Evolutionary conservation across 2,113 vertebrate genomes (phyloP).

Genomic region (Syngnathus scovelli): DNA sequence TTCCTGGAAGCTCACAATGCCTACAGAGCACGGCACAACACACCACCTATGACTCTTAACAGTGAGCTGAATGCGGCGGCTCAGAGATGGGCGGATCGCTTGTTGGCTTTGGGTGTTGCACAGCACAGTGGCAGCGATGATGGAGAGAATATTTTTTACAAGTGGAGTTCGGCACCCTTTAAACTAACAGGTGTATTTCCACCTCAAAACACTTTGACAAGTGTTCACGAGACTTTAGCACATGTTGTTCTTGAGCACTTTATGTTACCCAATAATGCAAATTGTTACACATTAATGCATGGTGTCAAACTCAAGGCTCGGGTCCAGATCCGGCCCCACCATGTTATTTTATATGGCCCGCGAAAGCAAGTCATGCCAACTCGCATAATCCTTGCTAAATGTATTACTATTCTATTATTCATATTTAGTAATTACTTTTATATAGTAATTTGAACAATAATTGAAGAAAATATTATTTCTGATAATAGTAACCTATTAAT

Average conservation of each 20-base stretch:
- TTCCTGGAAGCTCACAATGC: constrained; percentile 63
- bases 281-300: background rate
- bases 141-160: constrained; percentile 66
- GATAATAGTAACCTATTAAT: too few species aligned
- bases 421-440: too few species aligned
- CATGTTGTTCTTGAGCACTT: background rate
- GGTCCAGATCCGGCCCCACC: too few species aligned
- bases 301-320: too few species aligned
- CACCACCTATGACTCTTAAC: constrained; percentile 28
- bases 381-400: too few species aligned
- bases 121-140: constrained; percentile 52
- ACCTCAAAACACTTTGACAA: background rate
- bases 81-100: constrained; percentile 65
- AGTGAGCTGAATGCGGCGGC: constrained; percentile 34
- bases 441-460: too few species aligned
- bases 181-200: constrained; percentile 41
- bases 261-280: background rate
- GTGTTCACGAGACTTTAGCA: background rate
- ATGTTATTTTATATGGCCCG: too few species aligned
- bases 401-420: too few species aligned
- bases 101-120: constrained; percentile 13
- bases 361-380: too few species aligned
- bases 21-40: constrained; percentile 49
- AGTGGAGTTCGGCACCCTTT: constrained; percentile 15
- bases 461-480: too few species aligned